Evolutionary conservation across 2,113 vertebrate species (phyloP).

Genomic region (Sphyrna mokarran): DNA sequence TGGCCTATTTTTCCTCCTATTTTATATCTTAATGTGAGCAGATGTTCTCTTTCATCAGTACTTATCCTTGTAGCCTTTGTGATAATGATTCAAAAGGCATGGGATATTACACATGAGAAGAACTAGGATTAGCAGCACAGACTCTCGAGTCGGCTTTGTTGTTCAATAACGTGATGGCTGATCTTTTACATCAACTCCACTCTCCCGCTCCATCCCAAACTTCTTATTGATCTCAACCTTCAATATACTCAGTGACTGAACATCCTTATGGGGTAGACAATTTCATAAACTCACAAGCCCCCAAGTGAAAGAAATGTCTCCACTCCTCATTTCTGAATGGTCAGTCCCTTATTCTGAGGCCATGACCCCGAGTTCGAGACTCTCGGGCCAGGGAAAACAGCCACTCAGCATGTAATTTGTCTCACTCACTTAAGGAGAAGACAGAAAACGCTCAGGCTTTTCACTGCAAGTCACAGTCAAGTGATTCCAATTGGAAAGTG

Average conservation of each 20-base stretch:
- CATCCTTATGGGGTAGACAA: neutral
- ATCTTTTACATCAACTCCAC: neutral
- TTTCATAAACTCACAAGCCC: neutral
- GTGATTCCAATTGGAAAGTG: neutral
- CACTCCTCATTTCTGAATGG: neutral
- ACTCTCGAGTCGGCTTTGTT: neutral
- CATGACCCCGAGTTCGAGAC: neutral
- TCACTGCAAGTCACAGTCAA: neutral
- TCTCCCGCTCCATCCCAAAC: neutral
- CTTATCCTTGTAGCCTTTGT: neutral
- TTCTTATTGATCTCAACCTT: neutral
- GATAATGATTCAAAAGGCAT: neutral
- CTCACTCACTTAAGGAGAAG: neutral
- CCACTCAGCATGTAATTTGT: neutral
- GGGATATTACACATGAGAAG: neutral
- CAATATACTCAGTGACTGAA: neutral
- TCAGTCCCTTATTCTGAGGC: neutral
- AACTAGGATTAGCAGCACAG: neutral
- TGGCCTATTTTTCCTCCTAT: too few species aligned
- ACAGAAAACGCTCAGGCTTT: neutral
- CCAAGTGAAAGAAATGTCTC: neutral
- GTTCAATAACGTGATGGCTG: neutral
- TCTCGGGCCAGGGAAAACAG: neutral
- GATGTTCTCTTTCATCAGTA: neutral
- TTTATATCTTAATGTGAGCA: neutral